phyloP scores from a whole-genome alignment of 2,797 vertebrate species.

The Acanthopagrus latus region DNA sequence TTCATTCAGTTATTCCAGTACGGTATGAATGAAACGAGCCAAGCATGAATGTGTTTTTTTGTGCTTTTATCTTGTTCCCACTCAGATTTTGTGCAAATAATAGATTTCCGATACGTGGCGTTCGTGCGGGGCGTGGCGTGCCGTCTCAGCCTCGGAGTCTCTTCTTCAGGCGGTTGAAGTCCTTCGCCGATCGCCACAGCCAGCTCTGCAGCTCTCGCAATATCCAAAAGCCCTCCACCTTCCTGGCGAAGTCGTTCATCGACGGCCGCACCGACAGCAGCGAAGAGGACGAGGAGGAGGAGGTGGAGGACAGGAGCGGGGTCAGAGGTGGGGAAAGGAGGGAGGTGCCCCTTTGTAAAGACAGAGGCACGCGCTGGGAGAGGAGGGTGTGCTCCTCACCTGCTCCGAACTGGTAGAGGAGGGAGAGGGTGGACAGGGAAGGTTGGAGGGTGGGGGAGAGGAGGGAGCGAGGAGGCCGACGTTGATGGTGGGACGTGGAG shows the following conservation, averaged over 20 bases:
- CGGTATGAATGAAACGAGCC: constrained; percentile 65
- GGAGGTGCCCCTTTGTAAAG: constrained; percentile 73
- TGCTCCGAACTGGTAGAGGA: constrained; percentile 82
- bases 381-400: constrained; percentile 80
- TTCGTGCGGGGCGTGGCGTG: neutral
- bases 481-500: constrained; percentile 63
- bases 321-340: constrained; percentile 69
- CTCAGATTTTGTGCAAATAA: constrained; percentile 57
- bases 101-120: constrained; percentile 44
- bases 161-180: constrained; percentile 97
- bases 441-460: constrained; percentile 77
- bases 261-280: constrained; percentile 74
- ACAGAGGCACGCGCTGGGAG: constrained; percentile 72
- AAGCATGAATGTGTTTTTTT: constrained; percentile 47
- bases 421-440: constrained; percentile 81
- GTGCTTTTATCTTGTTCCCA: constrained; percentile 48
- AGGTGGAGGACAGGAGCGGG: constrained; percentile 65
- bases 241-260: constrained; percentile 93
- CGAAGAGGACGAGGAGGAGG: constrained; percentile 65
- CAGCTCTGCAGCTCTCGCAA: constrained; percentile 97
- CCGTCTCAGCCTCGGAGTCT: constrained; percentile 76
- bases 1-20: constrained; percentile 76
- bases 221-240: constrained; percentile 98
- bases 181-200: constrained; percentile 97
- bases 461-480: constrained; percentile 79